Base-by-base conservation (phyloP, 2,888 invertebrate genomes). In the Saturnia japonica region DNA sequence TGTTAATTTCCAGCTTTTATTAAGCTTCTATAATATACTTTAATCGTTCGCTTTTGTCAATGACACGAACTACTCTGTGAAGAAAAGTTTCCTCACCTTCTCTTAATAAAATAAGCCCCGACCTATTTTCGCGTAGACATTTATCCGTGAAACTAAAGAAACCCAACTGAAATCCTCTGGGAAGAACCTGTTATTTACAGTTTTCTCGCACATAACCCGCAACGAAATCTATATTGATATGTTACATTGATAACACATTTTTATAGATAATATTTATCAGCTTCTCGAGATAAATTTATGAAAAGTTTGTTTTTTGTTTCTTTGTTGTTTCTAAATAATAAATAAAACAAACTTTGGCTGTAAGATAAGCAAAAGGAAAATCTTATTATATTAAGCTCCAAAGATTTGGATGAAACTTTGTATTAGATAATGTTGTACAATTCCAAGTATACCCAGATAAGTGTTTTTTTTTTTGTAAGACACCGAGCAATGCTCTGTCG, bases 131-230 rank as follows among this genome's bases (percentile, higher is more conserved):
- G 14, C 14, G 25, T 60, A 60, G 28, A 60, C 11, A 28, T 60
- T 60, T 60, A 60, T 28, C 25, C 25, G 57, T 28, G 14, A 60
- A 60, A 60, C 14, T 60, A 60, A 60, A 60, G 57, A 28, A 28
- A 60, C 28, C 57, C 28, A 60, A 60, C 25, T 28, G 16, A 12
- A 60, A 28, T 60, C 57, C 57, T 28, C 14, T 19, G 57, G 57
- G 57, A 60, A 12, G 25, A 25, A 60, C 14, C 14, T 28, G 57
- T 60, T 60, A 60, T 60, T 60, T 60, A 60, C 57, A 28, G 57
- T 60, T 60, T 14, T 14, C 14, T 2, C 57, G 57, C 6, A 60
- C 57, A 28, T 12, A 28, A 28, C 4, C 57, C 28, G 25, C 57
- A 60, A 28, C 14, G 25, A 60, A 60, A 28, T 14, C 14, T 14